Conservation (phyloP, 2,797 vertebrate genomes). For the Arnoldichthys spilopterus region DNA sequence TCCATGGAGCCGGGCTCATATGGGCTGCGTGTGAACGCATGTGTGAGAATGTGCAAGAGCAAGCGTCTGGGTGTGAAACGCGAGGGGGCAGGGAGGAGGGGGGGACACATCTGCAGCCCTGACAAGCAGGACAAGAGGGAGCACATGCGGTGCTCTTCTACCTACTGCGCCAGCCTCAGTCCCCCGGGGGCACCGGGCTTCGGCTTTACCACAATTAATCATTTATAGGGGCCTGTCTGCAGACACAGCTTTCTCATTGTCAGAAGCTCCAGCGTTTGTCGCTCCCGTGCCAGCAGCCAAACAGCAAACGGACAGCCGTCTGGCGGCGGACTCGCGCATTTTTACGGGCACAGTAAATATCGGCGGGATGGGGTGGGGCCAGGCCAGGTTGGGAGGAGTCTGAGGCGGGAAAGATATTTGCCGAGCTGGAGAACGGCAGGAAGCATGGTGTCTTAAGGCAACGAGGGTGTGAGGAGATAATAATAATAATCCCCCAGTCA, state of each 20-base stretch:
- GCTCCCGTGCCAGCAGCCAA: conserved; percentile 49
- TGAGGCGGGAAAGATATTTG: conserved; percentile 56
- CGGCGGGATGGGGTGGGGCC: conserved; percentile 1
- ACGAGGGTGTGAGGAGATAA: conserved; percentile 44
- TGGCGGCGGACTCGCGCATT: conserved; percentile 38
- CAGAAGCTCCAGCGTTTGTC: conserved; percentile 44
- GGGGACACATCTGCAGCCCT: conserved; percentile 50
- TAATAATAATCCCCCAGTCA: background rate
- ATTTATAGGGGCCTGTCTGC: conserved; percentile 57
- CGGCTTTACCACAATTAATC: conserved; percentile 52
- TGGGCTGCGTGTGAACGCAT: conserved; percentile 20
- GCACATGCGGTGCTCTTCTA: conserved; percentile 38
- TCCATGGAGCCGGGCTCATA: conserved; percentile 15
- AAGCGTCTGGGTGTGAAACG: conserved; percentile 30
- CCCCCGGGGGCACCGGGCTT: conserved; percentile 24
- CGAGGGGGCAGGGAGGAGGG: conserved; percentile 12
- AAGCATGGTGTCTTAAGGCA: conserved; percentile 56
- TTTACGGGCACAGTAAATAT: conserved; percentile 68
- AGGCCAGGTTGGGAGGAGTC: background rate
- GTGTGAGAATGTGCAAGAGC: conserved; percentile 29
- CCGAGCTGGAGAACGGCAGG: conserved; percentile 43
- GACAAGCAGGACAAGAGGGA: conserved; percentile 33
- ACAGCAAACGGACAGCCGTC: conserved; percentile 36
- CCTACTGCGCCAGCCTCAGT: conserved; percentile 36
- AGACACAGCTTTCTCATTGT: conserved; percentile 56